Conservation (phyloP, 2,113 vertebrate genomes). For the Cephalopholis sonnerati region DNA sequence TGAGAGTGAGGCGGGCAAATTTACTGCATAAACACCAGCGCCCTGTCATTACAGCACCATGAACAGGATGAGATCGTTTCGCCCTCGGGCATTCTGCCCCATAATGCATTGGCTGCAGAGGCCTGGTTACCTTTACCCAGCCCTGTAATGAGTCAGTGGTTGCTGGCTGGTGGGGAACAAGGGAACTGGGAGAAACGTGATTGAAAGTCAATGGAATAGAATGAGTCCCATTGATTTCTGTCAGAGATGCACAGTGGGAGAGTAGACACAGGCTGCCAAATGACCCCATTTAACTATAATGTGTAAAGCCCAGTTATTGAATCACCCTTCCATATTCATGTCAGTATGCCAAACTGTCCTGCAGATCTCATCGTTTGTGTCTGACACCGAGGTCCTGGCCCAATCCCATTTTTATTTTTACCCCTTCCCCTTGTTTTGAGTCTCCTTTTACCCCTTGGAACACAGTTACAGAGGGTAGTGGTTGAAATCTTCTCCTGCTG, state of each 20-base stretch:
- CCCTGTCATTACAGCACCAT: slow-evolving; percentile 40
- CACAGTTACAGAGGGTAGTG: no score
- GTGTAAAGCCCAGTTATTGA: slow-evolving; percentile 66
- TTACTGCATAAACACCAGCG: slow-evolving; percentile 48
- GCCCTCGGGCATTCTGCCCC: slow-evolving; percentile 37
- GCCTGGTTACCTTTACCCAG: slow-evolving; percentile 57
- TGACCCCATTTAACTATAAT: slow-evolving; percentile 75
- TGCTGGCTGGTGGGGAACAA: slow-evolving; percentile 48
- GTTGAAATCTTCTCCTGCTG: no score
- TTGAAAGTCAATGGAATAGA: slow-evolving; percentile 77
- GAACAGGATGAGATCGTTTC: slow-evolving; percentile 55
- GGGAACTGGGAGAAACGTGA: slow-evolving; percentile 64
- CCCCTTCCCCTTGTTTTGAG: no score
- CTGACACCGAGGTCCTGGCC: slow-evolving; percentile 27
- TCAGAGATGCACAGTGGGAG: slow-evolving; percentile 50
- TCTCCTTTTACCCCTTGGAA: no score
- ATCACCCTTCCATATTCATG: slow-evolving; percentile 40
- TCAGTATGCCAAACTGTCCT: slow-evolving; percentile 38
- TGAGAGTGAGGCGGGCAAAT: slow-evolving; percentile 29
- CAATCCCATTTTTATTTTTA: no score
- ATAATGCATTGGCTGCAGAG: slow-evolving; percentile 55
- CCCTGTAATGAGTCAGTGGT: slow-evolving; percentile 62
- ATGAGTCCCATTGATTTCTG: slow-evolving; percentile 74
- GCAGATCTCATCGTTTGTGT: slow-evolving; percentile 52
- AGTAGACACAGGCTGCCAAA: slow-evolving; percentile 59